Conservation (phyloP, 1,140 invertebrate genomes). For the Drosophila dunni region DNA sequence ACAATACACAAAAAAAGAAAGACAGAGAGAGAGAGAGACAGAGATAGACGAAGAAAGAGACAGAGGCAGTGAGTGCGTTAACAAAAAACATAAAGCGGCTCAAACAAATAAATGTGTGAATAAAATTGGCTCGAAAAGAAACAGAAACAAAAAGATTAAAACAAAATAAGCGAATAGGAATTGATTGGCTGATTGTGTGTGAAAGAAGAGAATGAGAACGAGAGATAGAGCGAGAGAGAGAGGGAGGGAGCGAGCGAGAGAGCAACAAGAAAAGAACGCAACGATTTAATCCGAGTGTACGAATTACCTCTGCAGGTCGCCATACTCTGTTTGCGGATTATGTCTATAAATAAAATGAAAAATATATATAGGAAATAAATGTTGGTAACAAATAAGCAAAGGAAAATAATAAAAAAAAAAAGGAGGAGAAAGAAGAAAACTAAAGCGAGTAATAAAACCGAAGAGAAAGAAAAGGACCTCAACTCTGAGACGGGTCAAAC, state of each 20-base stretch:
- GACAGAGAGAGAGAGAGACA: constrained; percentile 2
- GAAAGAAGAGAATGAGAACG: not conserved
- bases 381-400: constrained; percentile 23
- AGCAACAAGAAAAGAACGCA: constrained; percentile 33
- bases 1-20: not conserved
- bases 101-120: constrained; percentile 10
- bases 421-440: constrained; percentile 10
- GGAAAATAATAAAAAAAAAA: constrained; percentile 26
- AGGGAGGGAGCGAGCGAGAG: not conserved
- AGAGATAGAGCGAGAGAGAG: not conserved
- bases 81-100: constrained; percentile 11
- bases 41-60: constrained; percentile 4
- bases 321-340: constrained; percentile 84
- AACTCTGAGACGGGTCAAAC: not conserved
- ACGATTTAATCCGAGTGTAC: constrained; percentile 40
- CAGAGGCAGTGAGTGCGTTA: not conserved
- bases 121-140: constrained; percentile 4
- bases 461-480: not conserved
- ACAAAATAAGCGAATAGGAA: constrained; percentile 7
- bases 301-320: constrained; percentile 75
- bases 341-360: constrained; percentile 84
- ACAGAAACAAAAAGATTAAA: constrained; percentile 5
- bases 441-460: constrained; percentile 1
- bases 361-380: constrained; percentile 65
- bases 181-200: not conserved